A percentile compares a stretch with the other conserved stretches of the same genome.
These are phyloP conservation scores for Cheiracanthium punctorium DNA, from an alignment of 2,888 invertebrate genomes.

Conservation along the genomic window DNA sequence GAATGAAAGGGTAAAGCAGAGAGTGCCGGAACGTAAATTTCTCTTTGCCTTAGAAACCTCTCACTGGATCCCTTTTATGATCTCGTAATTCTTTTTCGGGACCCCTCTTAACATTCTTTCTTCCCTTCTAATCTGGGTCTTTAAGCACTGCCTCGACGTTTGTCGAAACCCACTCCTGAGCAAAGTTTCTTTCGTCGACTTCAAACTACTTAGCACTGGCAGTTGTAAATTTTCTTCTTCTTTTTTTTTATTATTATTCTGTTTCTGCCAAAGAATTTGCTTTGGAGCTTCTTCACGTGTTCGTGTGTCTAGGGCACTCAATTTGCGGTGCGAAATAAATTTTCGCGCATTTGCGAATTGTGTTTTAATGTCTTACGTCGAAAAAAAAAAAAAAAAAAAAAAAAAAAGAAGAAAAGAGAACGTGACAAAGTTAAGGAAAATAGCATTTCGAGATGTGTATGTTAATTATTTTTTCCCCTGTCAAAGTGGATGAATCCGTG, in stretches of 20 bases:
- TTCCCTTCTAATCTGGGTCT: slow-evolving; percentile 39
- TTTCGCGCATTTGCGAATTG: neutral
- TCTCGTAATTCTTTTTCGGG: slow-evolving; percentile 58
- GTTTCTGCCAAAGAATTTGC: neutral
- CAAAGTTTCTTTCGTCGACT: slow-evolving; percentile 49
- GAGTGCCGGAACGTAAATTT: slow-evolving; percentile 52
- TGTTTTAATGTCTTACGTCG: neutral
- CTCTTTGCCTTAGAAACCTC: slow-evolving; percentile 35
- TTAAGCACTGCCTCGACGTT: slow-evolving; percentile 40
- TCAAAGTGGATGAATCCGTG: too few species aligned
- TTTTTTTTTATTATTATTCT: neutral
- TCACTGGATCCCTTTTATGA: slow-evolving; percentile 60
- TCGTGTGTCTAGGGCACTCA: neutral
- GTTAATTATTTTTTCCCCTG: too few species aligned
- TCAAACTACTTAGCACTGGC: slow-evolving; percentile 18
- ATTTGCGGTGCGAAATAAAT: slow-evolving; percentile 2
- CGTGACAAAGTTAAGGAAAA: too few species aligned
- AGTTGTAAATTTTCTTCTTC: slow-evolving; percentile 47
- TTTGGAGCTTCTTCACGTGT: neutral
- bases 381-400: too few species aligned
- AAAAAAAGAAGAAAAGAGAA: too few species aligned
- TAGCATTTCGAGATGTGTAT: too few species aligned
- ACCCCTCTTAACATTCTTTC: slow-evolving; percentile 50
- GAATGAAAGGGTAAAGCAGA: slow-evolving; percentile 65
- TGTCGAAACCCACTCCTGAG: slow-evolving; percentile 31